Evolutionary conservation across 2,113 vertebrate species (phyloP).

Genomic region (Scytalopus superciliaris): DNA sequence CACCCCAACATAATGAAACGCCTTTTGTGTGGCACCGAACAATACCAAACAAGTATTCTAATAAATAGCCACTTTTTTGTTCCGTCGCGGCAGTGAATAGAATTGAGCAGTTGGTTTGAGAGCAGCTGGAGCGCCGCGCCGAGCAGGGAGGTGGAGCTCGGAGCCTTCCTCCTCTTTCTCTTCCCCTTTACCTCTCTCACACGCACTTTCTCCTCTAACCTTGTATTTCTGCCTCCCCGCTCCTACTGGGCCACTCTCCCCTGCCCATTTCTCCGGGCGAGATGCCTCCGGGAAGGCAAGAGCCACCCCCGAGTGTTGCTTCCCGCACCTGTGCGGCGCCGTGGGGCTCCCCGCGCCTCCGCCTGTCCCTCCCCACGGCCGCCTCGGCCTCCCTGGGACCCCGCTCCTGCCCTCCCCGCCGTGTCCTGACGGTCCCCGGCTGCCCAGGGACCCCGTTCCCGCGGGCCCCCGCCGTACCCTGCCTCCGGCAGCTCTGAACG

Average conservation of each 20-base stretch:
- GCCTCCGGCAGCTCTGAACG: not conserved
- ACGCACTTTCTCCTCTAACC: not conserved
- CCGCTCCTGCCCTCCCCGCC: not conserved
- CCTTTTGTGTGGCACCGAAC: slow-evolving; percentile 95
- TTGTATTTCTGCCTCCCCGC: not conserved
- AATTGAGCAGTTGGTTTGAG: slow-evolving; percentile 90
- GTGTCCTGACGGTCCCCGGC: too few relatives aligned
- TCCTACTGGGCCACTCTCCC: not conserved
- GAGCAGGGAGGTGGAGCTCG: slow-evolving; percentile 85
- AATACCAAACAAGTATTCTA: slow-evolving; percentile 98
- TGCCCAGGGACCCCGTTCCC: too few relatives aligned
- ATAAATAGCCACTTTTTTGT: slow-evolving; percentile 98
- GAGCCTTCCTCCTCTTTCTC: slow-evolving; percentile 12
- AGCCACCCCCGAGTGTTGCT: not conserved
- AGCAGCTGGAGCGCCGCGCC: slow-evolving; percentile 91
- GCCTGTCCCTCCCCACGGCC: not conserved
- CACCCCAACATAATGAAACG: slow-evolving; percentile 91
- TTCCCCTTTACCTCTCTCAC: not conserved
- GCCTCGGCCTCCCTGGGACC: not conserved
- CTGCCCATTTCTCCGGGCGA: not conserved
- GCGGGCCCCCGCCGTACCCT: not conserved
- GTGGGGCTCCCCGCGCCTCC: not conserved
- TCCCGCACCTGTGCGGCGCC: not conserved
- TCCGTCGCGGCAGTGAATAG: slow-evolving; percentile 90
- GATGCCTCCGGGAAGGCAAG: not conserved